These are phyloP conservation scores for Erythrocercus mccallii DNA, from an alignment of 2,113 vertebrate genomes.

Conservation along the genomic window DNA sequence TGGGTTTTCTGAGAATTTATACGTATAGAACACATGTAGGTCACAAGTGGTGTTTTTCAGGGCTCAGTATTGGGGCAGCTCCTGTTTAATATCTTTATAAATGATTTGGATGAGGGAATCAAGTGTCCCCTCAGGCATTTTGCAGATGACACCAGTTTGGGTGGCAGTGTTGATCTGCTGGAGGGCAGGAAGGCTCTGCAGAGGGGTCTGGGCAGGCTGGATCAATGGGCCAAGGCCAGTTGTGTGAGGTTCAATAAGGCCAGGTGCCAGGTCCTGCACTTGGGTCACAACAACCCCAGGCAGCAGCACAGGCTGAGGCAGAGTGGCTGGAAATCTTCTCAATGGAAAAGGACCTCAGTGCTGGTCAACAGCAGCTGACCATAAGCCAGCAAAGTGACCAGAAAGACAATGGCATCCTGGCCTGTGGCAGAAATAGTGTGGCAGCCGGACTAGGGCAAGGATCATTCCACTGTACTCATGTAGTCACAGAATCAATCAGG, in stretches of 20 bases:
- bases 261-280: neutral
- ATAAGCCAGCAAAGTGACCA: neutral
- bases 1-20: neutral
- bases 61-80: neutral
- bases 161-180: neutral
- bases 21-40: too few species aligned
- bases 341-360: neutral
- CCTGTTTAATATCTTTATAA: neutral
- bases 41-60: neutral
- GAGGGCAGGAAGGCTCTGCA: neutral
- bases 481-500: neutral
- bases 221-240: neutral
- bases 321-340: neutral
- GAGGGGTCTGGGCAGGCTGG: neutral
- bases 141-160: too few species aligned
- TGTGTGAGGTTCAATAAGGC: neutral
- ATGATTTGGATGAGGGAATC: neutral
- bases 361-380: neutral
- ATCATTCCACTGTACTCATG: neutral
- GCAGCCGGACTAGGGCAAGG: neutral
- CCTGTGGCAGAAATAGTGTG: neutral
- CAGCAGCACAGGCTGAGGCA: neutral
- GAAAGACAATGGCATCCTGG: neutral
- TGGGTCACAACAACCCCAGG: neutral
- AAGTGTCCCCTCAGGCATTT: neutral